These are phyloP conservation scores for Sander vitreus DNA, from an alignment of 2,113 vertebrate species.

Conservation along the genomic window DNA sequence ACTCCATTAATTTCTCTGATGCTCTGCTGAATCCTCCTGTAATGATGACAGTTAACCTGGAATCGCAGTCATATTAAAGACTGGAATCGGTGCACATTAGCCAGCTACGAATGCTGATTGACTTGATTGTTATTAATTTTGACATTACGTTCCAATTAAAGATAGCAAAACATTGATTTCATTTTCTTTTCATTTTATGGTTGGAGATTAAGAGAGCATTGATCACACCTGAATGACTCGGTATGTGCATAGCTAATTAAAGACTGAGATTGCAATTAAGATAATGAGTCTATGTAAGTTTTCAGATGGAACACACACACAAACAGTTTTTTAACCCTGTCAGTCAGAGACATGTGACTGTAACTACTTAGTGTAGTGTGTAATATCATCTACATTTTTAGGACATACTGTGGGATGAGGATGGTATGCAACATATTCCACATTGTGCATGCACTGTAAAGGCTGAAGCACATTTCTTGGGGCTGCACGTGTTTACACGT, in stretches of 20 bases:
- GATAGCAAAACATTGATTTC: conserved; percentile 81
- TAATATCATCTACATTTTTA: background rate
- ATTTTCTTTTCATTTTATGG: conserved; percentile 78
- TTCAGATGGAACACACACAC: conserved; percentile 56
- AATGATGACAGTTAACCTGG: conserved; percentile 74
- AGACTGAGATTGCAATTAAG: conserved; percentile 81
- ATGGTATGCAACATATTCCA: background rate
- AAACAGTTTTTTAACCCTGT: conserved; percentile 63
- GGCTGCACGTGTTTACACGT: background rate
- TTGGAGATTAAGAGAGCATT: conserved; percentile 75
- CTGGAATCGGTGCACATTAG: conserved; percentile 57
- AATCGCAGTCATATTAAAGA: conserved; percentile 65
- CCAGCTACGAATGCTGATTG: conserved; percentile 69
- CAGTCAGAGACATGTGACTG: conserved; percentile 49
- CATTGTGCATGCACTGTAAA: background rate
- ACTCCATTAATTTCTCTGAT: conserved; percentile 55
- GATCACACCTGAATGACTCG: conserved; percentile 79
- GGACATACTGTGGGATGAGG: background rate
- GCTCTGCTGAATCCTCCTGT: conserved; percentile 54
- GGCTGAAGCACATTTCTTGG: background rate
- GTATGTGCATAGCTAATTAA: conserved; percentile 76
- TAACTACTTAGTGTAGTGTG: background rate
- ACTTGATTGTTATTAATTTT: conserved; percentile 81
- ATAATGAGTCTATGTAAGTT: conserved; percentile 74
- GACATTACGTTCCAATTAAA: conserved; percentile 82